Evolutionary conservation across 2,113 vertebrate species (phyloP).

Genomic region (Suncus etruscus): DNA sequence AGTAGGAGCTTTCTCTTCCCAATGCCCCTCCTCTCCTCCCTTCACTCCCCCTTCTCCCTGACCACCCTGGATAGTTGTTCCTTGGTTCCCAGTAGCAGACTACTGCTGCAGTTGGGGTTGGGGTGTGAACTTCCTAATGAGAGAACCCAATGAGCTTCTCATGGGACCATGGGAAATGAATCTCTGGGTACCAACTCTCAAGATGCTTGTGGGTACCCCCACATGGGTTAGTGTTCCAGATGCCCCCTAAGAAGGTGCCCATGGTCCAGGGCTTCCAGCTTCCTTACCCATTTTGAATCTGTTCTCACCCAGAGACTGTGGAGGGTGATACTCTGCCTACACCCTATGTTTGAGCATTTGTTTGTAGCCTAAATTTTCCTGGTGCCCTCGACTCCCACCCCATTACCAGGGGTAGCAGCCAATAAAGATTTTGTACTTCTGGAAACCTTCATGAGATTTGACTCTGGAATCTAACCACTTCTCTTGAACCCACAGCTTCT

Average conservation of each 20-base stretch:
- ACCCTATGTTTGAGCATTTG: not conserved
- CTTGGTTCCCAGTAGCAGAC: not conserved
- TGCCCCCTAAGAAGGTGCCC: not conserved
- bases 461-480: not conserved
- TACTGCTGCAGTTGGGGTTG: not conserved
- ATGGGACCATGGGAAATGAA: not conserved
- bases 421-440: conserved; percentile 64
- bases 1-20: not conserved
- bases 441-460: conserved; percentile 1
- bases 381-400: not conserved
- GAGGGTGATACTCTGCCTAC: not conserved
- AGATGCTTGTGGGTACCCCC: not conserved
- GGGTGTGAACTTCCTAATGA: not conserved
- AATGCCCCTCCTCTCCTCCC: accelerated
- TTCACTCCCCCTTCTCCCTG: too few species aligned
- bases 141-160: not conserved
- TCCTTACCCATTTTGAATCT: conserved; percentile 19
- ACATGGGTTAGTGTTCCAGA: too few species aligned
- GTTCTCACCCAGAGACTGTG: not conserved
- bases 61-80: not conserved
- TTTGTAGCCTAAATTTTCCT: conserved; percentile 40
- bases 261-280: not conserved
- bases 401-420: not conserved
- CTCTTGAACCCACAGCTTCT: not conserved
- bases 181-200: not conserved